Conservation (phyloP, 2,888 invertebrate genomes). For the Plagiodera versicolora region DNA sequence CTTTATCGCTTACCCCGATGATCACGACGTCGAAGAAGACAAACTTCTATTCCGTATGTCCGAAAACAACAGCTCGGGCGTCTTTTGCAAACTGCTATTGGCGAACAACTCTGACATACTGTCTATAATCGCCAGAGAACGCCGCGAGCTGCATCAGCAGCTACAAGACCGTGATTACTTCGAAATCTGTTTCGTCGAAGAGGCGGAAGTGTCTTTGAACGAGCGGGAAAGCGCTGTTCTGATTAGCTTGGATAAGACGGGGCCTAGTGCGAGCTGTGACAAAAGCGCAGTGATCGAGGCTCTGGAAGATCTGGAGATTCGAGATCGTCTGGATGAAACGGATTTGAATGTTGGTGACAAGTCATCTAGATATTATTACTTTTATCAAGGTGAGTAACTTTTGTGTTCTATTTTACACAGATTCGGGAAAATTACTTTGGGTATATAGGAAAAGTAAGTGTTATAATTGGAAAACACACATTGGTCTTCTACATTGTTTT, state of each 20-base stretch:
- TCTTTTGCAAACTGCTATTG: conserved; percentile 77
- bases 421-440: too few relatives aligned
- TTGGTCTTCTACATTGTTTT: too few relatives aligned
- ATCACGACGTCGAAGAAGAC: conserved; percentile 45
- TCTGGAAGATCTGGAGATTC: conserved; percentile 15
- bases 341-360: conserved; percentile 1
- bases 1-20: conserved; percentile 60
- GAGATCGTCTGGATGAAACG: conserved; percentile 4
- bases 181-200: conserved; percentile 78
- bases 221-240: conserved; percentile 56
- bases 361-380: conserved; percentile 67
- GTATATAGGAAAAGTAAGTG: too few relatives aligned
- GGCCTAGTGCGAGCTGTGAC: neutral
- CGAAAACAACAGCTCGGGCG: conserved; percentile 58
- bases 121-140: conserved; percentile 75
- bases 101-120: conserved; percentile 70
- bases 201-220: conserved; percentile 68
- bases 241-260: conserved; percentile 4
- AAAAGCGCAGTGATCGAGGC: conserved; percentile 1
- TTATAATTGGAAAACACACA: too few relatives aligned
- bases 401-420: too few relatives aligned
- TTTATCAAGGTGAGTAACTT: conserved; percentile 72
- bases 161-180: conserved; percentile 67
- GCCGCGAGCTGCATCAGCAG: conserved; percentile 65
- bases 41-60: conserved; percentile 55